These are phyloP conservation scores for Eucera pruinosa DNA, from an alignment of 2,888 invertebrate genomes.

Conservation along the genomic window DNA sequence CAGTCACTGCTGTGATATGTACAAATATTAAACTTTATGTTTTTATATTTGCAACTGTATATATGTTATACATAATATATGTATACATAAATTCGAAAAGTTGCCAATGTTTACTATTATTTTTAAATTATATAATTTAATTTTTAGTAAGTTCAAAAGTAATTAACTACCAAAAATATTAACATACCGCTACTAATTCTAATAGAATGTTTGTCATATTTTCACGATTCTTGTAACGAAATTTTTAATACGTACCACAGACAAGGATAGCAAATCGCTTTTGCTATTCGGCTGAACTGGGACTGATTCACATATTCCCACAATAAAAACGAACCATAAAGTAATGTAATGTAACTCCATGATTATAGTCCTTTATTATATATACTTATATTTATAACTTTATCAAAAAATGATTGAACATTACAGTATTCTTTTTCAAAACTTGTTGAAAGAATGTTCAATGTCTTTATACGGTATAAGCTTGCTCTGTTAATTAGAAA, in stretches of 20 bases:
- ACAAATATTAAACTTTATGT: too few relatives aligned
- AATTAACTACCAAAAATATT: not conserved
- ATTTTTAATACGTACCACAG: conserved; percentile 32
- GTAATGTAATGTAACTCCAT: conserved; percentile 4
- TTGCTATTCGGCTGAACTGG: conserved; percentile 4
- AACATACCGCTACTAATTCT: not conserved
- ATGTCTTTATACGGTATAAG: not conserved
- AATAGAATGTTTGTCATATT: not conserved
- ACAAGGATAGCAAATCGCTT: conserved; percentile 1
- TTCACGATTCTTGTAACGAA: not conserved
- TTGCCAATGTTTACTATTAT: too few relatives aligned
- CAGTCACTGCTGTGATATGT: too few relatives aligned
- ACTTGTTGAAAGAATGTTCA: not conserved
- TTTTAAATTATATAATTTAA: too few relatives aligned
- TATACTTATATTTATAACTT: not conserved
- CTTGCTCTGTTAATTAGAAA: not conserved
- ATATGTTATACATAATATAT: too few relatives aligned
- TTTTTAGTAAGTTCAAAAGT: too few relatives aligned
- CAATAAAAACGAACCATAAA: conserved; percentile 18
- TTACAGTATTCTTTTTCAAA: not conserved
- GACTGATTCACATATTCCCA: conserved; percentile 17
- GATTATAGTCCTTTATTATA: not conserved
- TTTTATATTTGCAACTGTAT: too few relatives aligned
- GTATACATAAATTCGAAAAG: too few relatives aligned
- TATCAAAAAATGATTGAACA: not conserved